Conservation (phyloP, 2,113 vertebrate genomes). For the Shinisaurus crocodilurus region DNA sequence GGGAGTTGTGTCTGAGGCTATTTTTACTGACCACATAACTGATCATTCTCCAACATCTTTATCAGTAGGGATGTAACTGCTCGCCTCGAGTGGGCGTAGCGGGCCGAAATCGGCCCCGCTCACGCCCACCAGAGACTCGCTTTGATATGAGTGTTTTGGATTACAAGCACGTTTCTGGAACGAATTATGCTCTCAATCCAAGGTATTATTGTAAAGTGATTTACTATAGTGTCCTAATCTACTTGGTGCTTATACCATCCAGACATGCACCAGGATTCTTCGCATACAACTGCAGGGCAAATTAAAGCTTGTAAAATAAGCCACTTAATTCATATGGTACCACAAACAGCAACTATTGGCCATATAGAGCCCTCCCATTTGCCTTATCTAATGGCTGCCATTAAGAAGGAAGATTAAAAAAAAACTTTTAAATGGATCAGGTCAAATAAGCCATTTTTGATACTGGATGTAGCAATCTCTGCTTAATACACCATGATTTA, state of each 20-base stretch:
- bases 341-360: not conserved
- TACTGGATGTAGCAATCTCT: not conserved
- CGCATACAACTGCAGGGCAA: not conserved
- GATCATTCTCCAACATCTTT: not conserved
- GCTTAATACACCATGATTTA: not conserved
- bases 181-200: too few relatives aligned
- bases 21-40: not conserved
- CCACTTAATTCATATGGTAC: not conserved
- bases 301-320: not conserved
- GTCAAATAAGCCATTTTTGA: not conserved
- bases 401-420: not conserved
- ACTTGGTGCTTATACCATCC: not conserved
- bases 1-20: not conserved
- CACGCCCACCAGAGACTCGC: too few relatives aligned
- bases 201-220: too few relatives aligned
- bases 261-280: not conserved
- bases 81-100: too few relatives aligned
- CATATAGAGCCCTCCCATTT: not conserved
- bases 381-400: not conserved
- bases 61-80: too few relatives aligned
- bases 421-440: not conserved
- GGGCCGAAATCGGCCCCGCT: too few relatives aligned
- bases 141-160: too few relatives aligned
- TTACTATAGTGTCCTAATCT: not conserved
- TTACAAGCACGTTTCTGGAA: too few relatives aligned